Percentiles rank a stretch among this genome's conserved stretches.
These are phyloP conservation scores for Xerus inauris DNA, from an alignment of 2,113 vertebrate genomes.

Conservation along the genomic window DNA sequence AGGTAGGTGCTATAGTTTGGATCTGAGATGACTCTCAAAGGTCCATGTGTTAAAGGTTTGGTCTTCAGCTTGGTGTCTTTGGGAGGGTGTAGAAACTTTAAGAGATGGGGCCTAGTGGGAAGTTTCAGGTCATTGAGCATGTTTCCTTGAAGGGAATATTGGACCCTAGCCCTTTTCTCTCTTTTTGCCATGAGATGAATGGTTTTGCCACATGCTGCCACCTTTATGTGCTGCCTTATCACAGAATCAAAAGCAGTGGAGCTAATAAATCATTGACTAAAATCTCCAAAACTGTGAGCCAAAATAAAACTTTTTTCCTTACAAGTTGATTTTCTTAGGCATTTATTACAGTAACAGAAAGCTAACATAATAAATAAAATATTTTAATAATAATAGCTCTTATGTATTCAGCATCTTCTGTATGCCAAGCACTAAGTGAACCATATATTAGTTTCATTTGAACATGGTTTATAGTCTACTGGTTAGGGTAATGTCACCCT, in stretches of 20 bases:
- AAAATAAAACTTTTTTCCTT: neutral
- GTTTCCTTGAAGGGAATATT: neutral
- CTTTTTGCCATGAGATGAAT: neutral
- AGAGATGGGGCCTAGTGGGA: neutral
- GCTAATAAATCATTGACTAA: neutral
- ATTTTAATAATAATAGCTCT: neutral
- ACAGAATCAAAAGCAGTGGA: neutral
- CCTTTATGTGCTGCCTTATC: neutral
- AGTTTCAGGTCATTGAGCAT: neutral
- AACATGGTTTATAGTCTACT: neutral
- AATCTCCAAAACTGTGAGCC: neutral
- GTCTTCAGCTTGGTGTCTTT: neutral
- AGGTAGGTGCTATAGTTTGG: neutral
- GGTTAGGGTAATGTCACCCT: neutral
- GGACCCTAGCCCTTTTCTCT: neutral
- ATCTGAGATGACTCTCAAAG: neutral
- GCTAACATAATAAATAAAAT: neutral
- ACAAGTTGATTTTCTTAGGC: neutral
- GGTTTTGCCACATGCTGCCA: neutral
- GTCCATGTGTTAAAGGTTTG: neutral
- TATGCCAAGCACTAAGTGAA: neutral
- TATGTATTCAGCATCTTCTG: neutral
- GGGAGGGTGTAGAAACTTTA: neutral
- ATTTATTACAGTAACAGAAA: neutral
- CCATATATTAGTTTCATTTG: neutral